phyloP scores from a whole-genome alignment of 2,888 invertebrate species.

The Meteorus colon region DNA sequence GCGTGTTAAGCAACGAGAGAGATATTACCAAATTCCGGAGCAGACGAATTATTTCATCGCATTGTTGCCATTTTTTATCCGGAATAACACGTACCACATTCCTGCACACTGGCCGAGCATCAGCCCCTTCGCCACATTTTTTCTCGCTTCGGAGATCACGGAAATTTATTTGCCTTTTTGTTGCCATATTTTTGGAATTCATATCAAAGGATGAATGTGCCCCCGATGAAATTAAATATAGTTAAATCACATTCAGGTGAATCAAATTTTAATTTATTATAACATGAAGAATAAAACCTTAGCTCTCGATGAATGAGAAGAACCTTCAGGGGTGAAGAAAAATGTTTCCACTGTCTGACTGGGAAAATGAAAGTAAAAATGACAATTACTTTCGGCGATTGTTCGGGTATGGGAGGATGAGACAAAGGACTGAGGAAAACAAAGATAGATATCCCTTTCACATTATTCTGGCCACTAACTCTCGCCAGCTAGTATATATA shows the following conservation, averaged over 20 bases:
- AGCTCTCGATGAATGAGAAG: too few relatives aligned
- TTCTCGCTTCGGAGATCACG: slow-evolving; percentile 28
- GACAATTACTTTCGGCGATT: slow-evolving; percentile 14
- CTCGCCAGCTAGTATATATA: slow-evolving; percentile 10
- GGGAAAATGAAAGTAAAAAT: not conserved
- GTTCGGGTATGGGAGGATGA: not conserved
- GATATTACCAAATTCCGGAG: slow-evolving; percentile 48
- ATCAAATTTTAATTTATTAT: not conserved
- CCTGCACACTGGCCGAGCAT: slow-evolving; percentile 30
- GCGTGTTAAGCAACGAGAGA: slow-evolving; percentile 3
- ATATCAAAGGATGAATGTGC: slow-evolving; percentile 3
- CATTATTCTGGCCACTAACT: slow-evolving; percentile 26
- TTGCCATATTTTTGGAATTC: slow-evolving; percentile 9
- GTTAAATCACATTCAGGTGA: not conserved
- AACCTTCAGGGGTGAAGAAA: not conserved
- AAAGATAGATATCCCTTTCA: slow-evolving; percentile 28
- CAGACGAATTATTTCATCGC: slow-evolving; percentile 45
- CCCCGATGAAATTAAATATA: not conserved
- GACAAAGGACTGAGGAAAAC: slow-evolving; percentile 2
- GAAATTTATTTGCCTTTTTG: slow-evolving; percentile 16
- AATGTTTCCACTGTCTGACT: not conserved
- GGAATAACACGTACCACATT: slow-evolving; percentile 30
- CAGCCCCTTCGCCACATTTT: slow-evolving; percentile 25
- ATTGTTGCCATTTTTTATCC: slow-evolving; percentile 38
- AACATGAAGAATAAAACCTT: not conserved